Percentiles rank a stretch among this genome's conserved stretches.
These are phyloP conservation scores for Linnaemya vulpina DNA, from an alignment of 2,888 invertebrate species.

Conservation along the genomic window DNA sequence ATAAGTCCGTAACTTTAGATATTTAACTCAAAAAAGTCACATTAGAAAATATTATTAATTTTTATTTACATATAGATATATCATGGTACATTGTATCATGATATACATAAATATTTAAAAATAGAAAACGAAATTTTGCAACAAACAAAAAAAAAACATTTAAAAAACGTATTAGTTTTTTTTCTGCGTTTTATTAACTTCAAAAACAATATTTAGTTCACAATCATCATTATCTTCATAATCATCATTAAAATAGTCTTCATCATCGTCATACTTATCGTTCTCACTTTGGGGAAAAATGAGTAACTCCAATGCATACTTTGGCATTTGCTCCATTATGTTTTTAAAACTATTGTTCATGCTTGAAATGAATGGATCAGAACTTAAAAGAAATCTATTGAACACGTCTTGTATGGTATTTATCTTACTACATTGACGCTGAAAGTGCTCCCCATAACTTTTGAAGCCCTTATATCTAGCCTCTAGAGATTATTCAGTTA, in stretches of 20 bases:
- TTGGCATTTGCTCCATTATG: no score
- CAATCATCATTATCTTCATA: constrained; percentile 1
- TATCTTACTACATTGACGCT: constrained; percentile 21
- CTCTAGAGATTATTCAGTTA: no score
- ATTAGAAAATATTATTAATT: not conserved
- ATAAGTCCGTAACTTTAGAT: not conserved
- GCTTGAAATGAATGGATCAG: constrained; percentile 7
- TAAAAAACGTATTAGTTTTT: no score
- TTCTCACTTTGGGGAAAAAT: constrained; percentile 13
- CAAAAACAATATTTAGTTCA: no score
- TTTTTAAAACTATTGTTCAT: no score
- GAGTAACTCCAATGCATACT: constrained; percentile 4
- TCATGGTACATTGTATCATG: no score
- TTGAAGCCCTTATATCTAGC: no score
- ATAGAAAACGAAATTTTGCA: no score
- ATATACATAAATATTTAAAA: no score
- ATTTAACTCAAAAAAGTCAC: not conserved
- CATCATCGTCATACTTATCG: constrained; percentile 11
- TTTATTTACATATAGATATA: no score
- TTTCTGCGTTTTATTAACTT: no score
- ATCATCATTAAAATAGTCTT: not conserved
- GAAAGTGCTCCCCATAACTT: constrained; percentile 2
- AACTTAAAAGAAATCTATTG: constrained; percentile 32
- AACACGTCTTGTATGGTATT: constrained; percentile 24
- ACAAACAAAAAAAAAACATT: no score